phyloP scores from a whole-genome alignment of 2,888 invertebrate species.

The Apeira syringaria region DNA sequence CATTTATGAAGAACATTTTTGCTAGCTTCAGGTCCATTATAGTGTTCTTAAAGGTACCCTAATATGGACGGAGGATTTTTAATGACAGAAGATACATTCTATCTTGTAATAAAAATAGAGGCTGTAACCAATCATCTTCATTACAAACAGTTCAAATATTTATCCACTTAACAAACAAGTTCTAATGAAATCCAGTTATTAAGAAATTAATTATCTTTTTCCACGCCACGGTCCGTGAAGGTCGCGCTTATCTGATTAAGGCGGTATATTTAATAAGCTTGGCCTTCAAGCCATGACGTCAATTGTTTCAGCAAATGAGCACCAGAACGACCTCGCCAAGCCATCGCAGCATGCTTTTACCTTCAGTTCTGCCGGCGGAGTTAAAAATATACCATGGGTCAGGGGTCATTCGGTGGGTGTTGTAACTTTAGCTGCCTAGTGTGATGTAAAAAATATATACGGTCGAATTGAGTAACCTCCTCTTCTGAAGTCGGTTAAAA shows the following conservation, averaged over 20 bases:
- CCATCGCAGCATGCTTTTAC: constrained; percentile 41
- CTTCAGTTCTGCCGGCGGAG: constrained; percentile 42
- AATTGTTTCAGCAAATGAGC: constrained; percentile 78
- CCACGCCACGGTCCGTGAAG: constrained; percentile 39
- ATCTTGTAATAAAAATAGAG: no score
- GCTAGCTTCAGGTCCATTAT: no score
- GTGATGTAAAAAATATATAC: no score
- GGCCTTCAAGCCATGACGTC: constrained; percentile 74
- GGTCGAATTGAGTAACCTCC: no score
- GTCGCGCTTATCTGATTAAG: constrained; percentile 60
- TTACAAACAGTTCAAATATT: no score
- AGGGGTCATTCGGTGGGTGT: constrained; percentile 58
- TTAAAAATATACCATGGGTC: constrained; percentile 79
- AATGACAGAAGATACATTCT: no score
- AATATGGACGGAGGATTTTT: no score
- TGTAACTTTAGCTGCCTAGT: no score
- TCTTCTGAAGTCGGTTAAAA: no score
- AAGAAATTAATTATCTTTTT: constrained; percentile 31
- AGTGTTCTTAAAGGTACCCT: no score
- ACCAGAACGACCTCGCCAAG: constrained; percentile 59
- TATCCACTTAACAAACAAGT: constrained; percentile 17
- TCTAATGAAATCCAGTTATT: constrained; percentile 24
- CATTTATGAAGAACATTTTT: no score
- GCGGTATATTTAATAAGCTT: constrained; percentile 56
- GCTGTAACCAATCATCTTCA: no score